Evolutionary conservation across 2,113 vertebrate species (phyloP).

Genomic region (Pomatostomus ruficeps): DNA sequence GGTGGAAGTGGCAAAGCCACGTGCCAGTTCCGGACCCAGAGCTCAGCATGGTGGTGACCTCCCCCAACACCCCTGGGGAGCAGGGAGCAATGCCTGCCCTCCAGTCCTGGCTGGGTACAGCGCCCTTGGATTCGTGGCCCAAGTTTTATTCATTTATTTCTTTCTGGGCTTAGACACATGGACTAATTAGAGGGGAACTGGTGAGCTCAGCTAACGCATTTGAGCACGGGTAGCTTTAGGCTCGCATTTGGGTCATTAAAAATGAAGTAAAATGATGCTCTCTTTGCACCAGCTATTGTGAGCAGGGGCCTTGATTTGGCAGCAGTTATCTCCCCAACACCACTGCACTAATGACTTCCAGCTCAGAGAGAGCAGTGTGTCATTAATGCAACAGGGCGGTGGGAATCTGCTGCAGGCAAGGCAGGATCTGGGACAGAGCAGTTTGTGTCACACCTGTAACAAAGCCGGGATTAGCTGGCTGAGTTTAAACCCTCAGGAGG

Average conservation of each 20-base stretch:
- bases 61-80: not conserved
- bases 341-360: not conserved
- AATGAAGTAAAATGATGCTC: not conserved
- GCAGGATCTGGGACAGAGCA: not conserved
- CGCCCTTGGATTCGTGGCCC: not conserved
- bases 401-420: not conserved
- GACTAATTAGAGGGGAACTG: conserved; percentile 20
- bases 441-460: not conserved
- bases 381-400: rapidly evolving
- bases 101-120: not conserved
- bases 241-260: conserved; percentile 27
- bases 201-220: not conserved
- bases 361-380: not conserved
- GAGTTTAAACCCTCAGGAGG: not conserved
- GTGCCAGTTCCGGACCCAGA: not conserved
- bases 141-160: not conserved
- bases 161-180: not conserved
- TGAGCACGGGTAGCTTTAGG: conserved; percentile 12
- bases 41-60: not conserved
- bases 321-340: not conserved
- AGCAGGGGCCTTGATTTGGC: not conserved
- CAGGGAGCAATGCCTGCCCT: not conserved
- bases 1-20: not conserved
- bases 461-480: not conserved
- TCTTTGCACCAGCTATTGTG: not conserved